phyloP scores from a whole-genome alignment of 2,113 vertebrate genomes.

The Typhlomys cinereus region DNA sequence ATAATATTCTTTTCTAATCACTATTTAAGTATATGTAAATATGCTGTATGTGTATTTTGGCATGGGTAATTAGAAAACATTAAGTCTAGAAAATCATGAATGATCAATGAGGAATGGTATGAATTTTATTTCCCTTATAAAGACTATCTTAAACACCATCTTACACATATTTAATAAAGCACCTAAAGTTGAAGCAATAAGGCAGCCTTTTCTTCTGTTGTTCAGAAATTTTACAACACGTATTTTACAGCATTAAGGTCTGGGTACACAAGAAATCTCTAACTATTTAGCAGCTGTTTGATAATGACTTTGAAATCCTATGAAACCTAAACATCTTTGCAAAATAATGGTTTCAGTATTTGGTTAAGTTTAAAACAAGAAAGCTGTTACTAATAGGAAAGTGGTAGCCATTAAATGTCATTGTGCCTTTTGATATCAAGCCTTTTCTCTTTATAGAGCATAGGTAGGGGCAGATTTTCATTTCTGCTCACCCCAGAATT shows the following conservation, averaged over 20 bases:
- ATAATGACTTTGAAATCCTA: slow-evolving; percentile 51
- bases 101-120: background rate
- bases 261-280: background rate
- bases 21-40: background rate
- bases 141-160: background rate
- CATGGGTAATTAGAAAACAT: background rate
- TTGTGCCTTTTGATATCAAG: background rate
- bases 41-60: background rate
- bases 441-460: background rate
- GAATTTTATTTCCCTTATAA: background rate
- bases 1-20: background rate
- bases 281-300: slow-evolving; percentile 37
- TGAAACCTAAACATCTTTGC: slow-evolving; percentile 20
- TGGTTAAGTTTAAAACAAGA: slow-evolving; percentile 20
- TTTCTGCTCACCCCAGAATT: slow-evolving; percentile 1
- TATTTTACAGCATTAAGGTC: background rate
- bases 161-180: slow-evolving; percentile 55
- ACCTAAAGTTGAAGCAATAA: slow-evolving; percentile 8
- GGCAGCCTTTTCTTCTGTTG: background rate
- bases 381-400: slow-evolving; percentile 33
- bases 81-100: background rate
- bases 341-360: slow-evolving; percentile 17
- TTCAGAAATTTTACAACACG: background rate
- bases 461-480: background rate
- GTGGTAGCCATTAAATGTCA: background rate